Evolutionary conservation across 2,797 vertebrate genomes (phyloP).

Genomic region (Nyctibius grandis): DNA sequence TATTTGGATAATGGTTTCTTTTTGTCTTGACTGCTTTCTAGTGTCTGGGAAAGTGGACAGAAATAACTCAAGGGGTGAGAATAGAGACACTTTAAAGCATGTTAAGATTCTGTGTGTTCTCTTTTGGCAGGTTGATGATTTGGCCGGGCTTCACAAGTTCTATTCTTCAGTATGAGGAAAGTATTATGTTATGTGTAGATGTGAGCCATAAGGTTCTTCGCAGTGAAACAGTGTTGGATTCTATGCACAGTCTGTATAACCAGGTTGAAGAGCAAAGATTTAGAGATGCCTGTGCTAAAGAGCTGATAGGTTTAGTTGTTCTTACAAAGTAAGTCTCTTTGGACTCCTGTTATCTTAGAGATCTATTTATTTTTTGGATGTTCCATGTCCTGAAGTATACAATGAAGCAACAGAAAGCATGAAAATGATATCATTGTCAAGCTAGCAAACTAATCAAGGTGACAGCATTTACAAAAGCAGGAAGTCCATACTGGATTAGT

Average conservation of each 20-base stretch:
- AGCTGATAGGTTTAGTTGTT: slow-evolving; percentile 88
- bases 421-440: background rate
- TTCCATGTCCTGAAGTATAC: background rate
- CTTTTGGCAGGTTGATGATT: slow-evolving; percentile 83
- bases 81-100: background rate
- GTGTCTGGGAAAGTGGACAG: background rate
- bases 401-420: background rate
- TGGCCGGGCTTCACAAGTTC: slow-evolving; percentile 91
- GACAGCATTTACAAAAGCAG: background rate
- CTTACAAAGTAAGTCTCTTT: slow-evolving; percentile 86
- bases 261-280: slow-evolving; percentile 79
- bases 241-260: slow-evolving; percentile 81
- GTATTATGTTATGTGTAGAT: slow-evolving; percentile 90
- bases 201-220: slow-evolving; percentile 94
- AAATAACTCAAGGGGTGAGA: background rate
- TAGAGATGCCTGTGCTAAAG: slow-evolving; percentile 83
- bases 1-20: background rate
- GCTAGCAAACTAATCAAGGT: background rate
- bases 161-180: slow-evolving; percentile 88
- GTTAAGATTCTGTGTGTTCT: background rate
- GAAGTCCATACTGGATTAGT: background rate
- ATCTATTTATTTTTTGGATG: background rate
- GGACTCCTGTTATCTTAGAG: background rate
- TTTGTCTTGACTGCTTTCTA: background rate
- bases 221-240: slow-evolving; percentile 89